phyloP scores from a whole-genome alignment of 2,888 invertebrate species.

The Drosophila aldrichi region DNA sequence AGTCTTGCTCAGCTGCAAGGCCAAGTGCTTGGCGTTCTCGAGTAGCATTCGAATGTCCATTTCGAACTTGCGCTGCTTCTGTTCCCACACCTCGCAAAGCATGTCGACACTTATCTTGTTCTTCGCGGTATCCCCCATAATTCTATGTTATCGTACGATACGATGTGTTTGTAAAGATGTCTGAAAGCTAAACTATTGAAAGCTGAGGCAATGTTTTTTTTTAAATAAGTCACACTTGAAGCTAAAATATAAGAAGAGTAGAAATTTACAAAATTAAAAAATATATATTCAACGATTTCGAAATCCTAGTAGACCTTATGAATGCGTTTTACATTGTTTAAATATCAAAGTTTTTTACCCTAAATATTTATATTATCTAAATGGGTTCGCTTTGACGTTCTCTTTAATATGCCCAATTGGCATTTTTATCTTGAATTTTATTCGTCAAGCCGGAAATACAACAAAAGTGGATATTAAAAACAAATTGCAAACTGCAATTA shows the following conservation, averaged over 20 bases:
- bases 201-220: neutral
- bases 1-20: neutral
- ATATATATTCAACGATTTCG: no score
- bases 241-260: neutral
- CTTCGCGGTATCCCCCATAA: constrained; percentile 24
- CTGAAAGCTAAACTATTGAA: constrained; percentile 15
- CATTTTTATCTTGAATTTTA: neutral
- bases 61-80: constrained; percentile 25
- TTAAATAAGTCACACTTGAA: neutral
- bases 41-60: constrained; percentile 21
- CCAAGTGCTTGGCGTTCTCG: constrained; percentile 26
- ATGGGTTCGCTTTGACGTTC: neutral
- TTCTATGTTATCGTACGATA: neutral
- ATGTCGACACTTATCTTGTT: constrained; percentile 15
- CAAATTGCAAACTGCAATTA: constrained; percentile 25
- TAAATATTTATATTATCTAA: neutral
- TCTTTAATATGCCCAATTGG: neutral
- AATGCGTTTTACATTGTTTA: neutral
- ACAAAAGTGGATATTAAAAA: constrained; percentile 41
- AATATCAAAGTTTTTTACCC: neutral
- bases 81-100: constrained; percentile 28
- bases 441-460: neutral
- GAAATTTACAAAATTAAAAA: no score
- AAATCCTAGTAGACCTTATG: neutral
- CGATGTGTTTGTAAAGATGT: constrained; percentile 8